phyloP scores from a whole-genome alignment of 1,140 invertebrate genomes.

The Harpegnathos saltator region DNA sequence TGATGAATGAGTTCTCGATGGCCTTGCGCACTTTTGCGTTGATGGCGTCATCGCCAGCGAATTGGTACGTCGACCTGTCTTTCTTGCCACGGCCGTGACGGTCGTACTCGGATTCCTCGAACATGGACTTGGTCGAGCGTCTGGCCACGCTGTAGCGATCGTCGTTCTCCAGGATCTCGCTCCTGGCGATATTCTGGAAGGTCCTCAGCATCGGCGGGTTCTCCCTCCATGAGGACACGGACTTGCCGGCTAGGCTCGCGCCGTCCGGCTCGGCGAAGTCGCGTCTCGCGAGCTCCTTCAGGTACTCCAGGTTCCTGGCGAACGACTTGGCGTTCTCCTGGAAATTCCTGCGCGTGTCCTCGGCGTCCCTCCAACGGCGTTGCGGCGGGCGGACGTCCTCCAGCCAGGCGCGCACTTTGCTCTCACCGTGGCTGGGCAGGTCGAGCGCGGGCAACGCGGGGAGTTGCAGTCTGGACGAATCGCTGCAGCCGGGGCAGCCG shows the following conservation, averaged over 20 bases:
- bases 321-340: conserved; percentile 76
- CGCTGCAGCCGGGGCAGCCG: conserved; percentile 89
- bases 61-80: background rate
- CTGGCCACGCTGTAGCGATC: conserved; percentile 76
- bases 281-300: conserved; percentile 76
- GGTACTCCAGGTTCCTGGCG: conserved; percentile 76
- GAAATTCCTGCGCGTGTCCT: conserved; percentile 69
- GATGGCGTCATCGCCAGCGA: conserved; percentile 61
- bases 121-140: conserved; percentile 81
- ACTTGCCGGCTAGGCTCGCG: conserved; percentile 37
- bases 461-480: conserved; percentile 70
- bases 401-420: conserved; percentile 92
- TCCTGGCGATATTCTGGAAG: conserved; percentile 79
- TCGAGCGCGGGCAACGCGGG: conserved; percentile 65
- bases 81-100: conserved; percentile 21
- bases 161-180: conserved; percentile 80
- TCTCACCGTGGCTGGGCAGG: conserved; percentile 86
- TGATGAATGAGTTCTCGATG: conserved; percentile 84
- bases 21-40: conserved; percentile 80
- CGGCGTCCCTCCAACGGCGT: conserved; percentile 72
- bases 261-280: conserved; percentile 67
- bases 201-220: conserved; percentile 76
- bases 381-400: conserved; percentile 88
- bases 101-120: conserved; percentile 77
- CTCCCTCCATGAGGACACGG: conserved; percentile 74